Evolutionary conservation across 2,113 vertebrate genomes (phyloP), one percentile per base, ranked within the genome.

Genomic region (Chaetodon trifascialis): DNA sequence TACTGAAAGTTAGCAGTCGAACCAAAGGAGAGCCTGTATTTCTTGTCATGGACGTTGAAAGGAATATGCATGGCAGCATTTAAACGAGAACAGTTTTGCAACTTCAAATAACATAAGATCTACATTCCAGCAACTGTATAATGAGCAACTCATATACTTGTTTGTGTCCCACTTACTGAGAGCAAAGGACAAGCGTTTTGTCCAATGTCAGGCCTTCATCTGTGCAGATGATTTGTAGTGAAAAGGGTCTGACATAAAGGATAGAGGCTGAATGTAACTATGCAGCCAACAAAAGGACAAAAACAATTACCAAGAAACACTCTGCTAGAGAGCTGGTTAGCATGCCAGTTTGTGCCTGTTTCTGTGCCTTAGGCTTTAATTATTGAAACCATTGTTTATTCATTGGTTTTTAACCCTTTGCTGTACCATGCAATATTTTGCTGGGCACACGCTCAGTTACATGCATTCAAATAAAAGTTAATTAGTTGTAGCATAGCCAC

Each of bases 381-480:
- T 82, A 88, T 76, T 82, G 52, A 90, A 83, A 65, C 76, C 79
- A 84, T 88, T 89, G 76, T 84, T 91, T 85, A 89, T 87, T 86
- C 74, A 86, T 83, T 0, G 21, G 23, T 66, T 66, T 68, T 75
- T 89, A 82, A 85, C 67, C 69, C 67, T 66, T 73, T 73, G 15
- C 21, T 72, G 8, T 73, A 15, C 67, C 40, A 25, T 12, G 14
- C 15, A 10, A 21, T 36, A 12, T 55, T 58, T 79, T 72, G 12
- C 30, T 65, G 15, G 23, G 23, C 21, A 72, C 49, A 30, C 0
- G 30, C 60, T 73, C 9, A 66, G 11, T 65, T 68, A 40, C 25
- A 67, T 58, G 54, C 62, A 44, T 67, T 77, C 34, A 74, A 36
- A 3, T 47, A 15, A 25, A 67, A 34, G 63, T 11, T 66, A 65